Evolutionary conservation across 37 sponge, comb jelly and placozoan genomes (phyloP).

Genomic region (Spongia lamella): DNA sequence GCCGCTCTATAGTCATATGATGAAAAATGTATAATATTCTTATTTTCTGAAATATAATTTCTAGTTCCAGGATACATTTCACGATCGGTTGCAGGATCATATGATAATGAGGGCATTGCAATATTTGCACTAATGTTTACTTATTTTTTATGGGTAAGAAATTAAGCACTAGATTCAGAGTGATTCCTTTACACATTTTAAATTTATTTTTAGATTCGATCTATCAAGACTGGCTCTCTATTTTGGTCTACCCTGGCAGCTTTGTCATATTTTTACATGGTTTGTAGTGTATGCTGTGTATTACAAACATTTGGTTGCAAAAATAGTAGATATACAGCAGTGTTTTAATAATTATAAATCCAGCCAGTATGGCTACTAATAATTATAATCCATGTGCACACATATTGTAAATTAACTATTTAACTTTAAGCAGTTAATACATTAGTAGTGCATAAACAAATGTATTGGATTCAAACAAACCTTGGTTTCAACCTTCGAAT

Average conservation of each 20-base stretch:
- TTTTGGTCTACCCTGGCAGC: constrained; percentile 90
- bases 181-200: not conserved
- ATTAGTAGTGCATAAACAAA: too few species aligned
- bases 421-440: too few species aligned
- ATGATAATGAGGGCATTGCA: constrained; percentile 99
- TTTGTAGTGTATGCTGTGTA: constrained; percentile 3
- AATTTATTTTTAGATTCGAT: constrained; percentile 46
- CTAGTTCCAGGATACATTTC: constrained; percentile 95
- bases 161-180: not conserved
- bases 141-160: constrained; percentile 95
- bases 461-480: too few species aligned
- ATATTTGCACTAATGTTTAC: constrained; percentile 99
- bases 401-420: too few species aligned
- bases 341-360: too few species aligned
- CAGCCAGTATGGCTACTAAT: too few species aligned
- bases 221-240: constrained; percentile 96
- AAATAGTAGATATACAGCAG: too few species aligned
- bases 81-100: constrained; percentile 99
- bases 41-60: too few species aligned
- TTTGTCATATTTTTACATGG: constrained; percentile 99
- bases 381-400: too few species aligned
- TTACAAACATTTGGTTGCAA: not conserved
- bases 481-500: too few species aligned
- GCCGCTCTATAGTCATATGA: too few species aligned
- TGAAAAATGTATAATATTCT: too few species aligned